Base-by-base conservation (phyloP, 92 coral and sea anemone genomes). In the Porites evermanni region DNA sequence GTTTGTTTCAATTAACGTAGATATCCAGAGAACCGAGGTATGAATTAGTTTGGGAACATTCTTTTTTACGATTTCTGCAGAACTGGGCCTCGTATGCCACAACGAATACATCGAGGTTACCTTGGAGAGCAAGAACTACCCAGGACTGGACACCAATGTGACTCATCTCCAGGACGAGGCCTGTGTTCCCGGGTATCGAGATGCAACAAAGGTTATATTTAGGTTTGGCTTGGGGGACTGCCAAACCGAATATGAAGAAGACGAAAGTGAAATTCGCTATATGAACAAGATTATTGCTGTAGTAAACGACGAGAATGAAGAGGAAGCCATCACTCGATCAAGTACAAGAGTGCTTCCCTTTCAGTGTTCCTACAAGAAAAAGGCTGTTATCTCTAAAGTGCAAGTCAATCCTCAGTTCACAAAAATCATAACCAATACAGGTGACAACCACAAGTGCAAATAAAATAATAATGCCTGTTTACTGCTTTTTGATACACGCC, bases 311-410 rank as follows among this genome's bases (percentile, higher is more conserved):
- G 53, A 85, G 66, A 74, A 51, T 13, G 63, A 82, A 1, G 74
- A 83, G 38, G 71, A 83, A n/a, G 60, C 79, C 72, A 92, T 94
- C 19, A 92, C 94, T 38, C 92, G 98, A 21, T 91, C 90, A 44
- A 91, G 88, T 38, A 82, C 79, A 83, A 95, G 89, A 4, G 72
- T 80, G 16, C 83, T 92, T 70, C 95, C 94, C 29, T 81, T 94
- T 83, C 74, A 94, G 86, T 94, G 98, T 54, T 90, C 95, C 60
- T 94, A 90, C 70, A 78, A 90, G 53, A 93, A 88, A 67, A 85
- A 71, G 66, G 85, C 83, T 0, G 81, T 90, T 54, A 47, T 94
- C 50, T 93, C 94, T 26, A 92, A 89, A n/a, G 77, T 87, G 54
- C 79, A 87, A 56, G 82, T 47, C 74, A 75, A 80, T 26, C 95